These are phyloP conservation scores for Chiloscyllium plagiosum DNA, from an alignment of 2,113 vertebrate species.

Conservation along the genomic window DNA sequence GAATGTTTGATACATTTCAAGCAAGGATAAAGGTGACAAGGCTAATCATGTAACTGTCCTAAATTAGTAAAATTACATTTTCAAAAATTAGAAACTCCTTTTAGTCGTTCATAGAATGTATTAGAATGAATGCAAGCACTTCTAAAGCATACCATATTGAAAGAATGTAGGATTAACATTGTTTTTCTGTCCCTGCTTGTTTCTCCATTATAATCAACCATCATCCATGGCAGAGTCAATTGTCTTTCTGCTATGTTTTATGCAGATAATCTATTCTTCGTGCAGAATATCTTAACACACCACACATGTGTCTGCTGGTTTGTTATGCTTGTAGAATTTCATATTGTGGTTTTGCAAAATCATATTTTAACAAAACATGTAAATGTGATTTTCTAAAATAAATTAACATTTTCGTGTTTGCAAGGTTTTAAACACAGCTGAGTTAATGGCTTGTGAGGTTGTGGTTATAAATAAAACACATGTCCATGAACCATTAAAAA, in stretches of 20 bases:
- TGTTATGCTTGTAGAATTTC: not conserved
- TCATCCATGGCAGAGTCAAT: not conserved
- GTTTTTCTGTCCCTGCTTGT: not conserved
- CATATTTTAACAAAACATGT: not conserved
- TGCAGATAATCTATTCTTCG: not conserved
- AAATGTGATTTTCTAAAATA: not conserved
- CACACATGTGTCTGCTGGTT: not conserved
- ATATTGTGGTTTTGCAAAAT: constrained; percentile 10
- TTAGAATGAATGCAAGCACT: not conserved
- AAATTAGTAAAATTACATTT: not conserved
- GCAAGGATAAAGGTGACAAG: not conserved
- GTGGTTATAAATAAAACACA: constrained; percentile 16
- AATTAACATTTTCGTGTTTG: not conserved
- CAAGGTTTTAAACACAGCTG: constrained; percentile 15
- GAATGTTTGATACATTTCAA: not conserved
- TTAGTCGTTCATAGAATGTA: not conserved
- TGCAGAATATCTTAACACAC: not conserved
- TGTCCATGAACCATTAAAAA: not conserved
- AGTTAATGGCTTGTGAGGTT: not conserved
- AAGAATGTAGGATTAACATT: not conserved
- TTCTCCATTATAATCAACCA: not conserved
- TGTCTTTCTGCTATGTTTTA: not conserved
- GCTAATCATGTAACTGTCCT: not conserved
- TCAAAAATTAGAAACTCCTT: not conserved
- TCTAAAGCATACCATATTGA: not conserved